These are phyloP conservation scores for Tetrax tetrax DNA, from an alignment of 2,113 vertebrate species.

Conservation along the genomic window DNA sequence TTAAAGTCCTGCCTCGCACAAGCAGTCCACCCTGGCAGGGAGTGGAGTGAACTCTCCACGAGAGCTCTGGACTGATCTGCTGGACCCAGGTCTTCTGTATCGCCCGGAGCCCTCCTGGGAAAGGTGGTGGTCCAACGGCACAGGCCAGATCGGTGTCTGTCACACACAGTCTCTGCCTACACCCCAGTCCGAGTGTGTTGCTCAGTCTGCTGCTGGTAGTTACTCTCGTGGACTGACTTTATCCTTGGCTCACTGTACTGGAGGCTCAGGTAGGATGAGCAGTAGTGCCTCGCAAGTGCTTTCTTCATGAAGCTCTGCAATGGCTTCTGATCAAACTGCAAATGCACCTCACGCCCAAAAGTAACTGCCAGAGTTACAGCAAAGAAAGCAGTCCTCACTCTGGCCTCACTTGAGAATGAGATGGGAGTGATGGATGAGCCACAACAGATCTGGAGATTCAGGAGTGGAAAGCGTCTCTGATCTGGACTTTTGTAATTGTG, in stretches of 20 bases:
- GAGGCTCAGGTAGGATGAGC: not conserved
- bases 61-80: not conserved
- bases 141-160: no score
- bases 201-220: not conserved
- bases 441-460: not conserved
- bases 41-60: not conserved
- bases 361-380: not conserved
- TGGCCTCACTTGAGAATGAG: rapidly evolving
- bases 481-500: not conserved
- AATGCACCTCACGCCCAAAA: not conserved
- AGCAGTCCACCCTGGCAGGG: not conserved
- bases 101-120: not conserved
- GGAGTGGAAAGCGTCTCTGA: not conserved
- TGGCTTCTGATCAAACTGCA: not conserved
- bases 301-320: not conserved
- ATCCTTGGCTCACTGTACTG: not conserved
- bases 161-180: not conserved
- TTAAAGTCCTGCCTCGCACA: not conserved
- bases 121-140: not conserved
- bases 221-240: not conserved
- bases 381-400: not conserved
- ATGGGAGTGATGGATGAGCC: not conserved
- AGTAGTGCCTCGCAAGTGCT: not conserved
- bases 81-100: not conserved
- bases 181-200: rapidly evolving